phyloP scores from a whole-genome alignment of 2,113 vertebrate genomes.

The Scalopus aquaticus region DNA sequence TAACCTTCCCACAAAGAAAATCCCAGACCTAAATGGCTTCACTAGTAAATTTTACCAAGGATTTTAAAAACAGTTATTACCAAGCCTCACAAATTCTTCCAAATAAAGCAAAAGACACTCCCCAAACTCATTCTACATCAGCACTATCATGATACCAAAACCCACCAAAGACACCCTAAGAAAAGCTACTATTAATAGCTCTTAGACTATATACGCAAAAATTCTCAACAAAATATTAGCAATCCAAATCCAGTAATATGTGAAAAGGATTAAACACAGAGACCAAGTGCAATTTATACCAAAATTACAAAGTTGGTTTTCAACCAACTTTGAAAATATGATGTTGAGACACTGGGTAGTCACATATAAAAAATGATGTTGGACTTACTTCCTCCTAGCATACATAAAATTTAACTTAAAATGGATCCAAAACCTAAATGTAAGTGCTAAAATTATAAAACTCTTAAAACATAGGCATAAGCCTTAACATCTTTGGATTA shows the following conservation, averaged over 20 bases:
- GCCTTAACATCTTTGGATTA: neutral
- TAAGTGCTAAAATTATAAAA: neutral
- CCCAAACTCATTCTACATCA: neutral
- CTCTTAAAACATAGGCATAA: neutral
- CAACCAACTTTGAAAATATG: neutral
- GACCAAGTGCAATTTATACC: neutral
- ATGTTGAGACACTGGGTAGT: neutral
- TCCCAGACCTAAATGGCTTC: neutral
- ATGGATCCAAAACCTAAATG: neutral
- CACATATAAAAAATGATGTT: neutral
- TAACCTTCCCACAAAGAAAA: neutral
- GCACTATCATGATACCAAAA: neutral
- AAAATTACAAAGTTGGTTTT: neutral
- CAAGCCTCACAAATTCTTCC: neutral
- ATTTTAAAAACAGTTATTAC: neutral
- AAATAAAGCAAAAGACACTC: neutral
- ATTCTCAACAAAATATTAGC: neutral
- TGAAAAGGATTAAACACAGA: neutral
- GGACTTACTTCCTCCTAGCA: neutral
- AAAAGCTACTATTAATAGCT: neutral
- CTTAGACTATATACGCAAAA: neutral
- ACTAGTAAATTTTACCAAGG: neutral
- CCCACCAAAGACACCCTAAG: neutral
- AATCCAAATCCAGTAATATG: neutral
- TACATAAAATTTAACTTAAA: neutral